Conservation (phyloP, 2,888 invertebrate species). For the Athalia cordata region DNA sequence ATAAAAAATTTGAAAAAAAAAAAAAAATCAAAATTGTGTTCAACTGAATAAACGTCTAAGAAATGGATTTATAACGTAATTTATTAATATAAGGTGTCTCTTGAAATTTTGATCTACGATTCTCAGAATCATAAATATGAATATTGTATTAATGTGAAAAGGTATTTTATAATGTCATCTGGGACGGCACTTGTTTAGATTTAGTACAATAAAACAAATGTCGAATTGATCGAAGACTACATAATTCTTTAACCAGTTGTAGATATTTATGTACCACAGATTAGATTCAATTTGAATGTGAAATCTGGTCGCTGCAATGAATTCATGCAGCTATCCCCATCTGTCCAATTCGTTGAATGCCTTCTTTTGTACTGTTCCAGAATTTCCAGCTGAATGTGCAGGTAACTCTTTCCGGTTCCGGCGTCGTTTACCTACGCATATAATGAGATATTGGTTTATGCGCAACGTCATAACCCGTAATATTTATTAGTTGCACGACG, state of each 20-base stretch:
- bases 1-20: background rate
- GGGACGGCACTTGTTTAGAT: background rate
- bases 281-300: too few relatives aligned
- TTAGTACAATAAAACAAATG: conserved; percentile 16
- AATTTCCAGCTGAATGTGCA: conserved; percentile 46
- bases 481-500: conserved; percentile 51
- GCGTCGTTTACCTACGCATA: conserved; percentile 67
- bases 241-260: background rate
- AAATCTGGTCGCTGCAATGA: background rate
- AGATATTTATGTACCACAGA: background rate
- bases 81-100: too few relatives aligned
- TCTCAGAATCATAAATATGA: too few relatives aligned
- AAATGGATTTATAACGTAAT: background rate
- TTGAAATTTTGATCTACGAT: too few relatives aligned
- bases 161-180: background rate
- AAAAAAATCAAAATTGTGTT: too few relatives aligned
- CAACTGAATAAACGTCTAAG: background rate
- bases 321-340: conserved; percentile 56
- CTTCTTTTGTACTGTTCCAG: conserved; percentile 53
- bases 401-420: conserved; percentile 61
- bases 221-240: background rate
- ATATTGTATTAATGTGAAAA: too few relatives aligned
- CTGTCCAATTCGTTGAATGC: conserved; percentile 61
- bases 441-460: conserved; percentile 62
- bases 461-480: conserved; percentile 55